Evolutionary conservation across 2,888 invertebrate species (phyloP).

Genomic region (Disparrhopalites patrizii): DNA sequence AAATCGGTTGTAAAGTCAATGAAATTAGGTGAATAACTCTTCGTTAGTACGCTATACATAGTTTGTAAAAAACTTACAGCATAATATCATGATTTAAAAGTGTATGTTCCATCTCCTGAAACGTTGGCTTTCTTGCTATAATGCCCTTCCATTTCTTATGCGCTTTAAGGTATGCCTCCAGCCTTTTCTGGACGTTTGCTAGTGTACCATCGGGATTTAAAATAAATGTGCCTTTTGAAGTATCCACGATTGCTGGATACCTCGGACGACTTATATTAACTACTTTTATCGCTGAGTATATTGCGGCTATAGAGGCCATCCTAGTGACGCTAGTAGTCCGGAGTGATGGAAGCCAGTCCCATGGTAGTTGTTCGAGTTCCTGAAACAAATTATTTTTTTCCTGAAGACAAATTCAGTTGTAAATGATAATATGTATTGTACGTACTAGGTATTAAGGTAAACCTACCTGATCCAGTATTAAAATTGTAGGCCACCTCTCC

Average conservation of each 20-base stretch:
- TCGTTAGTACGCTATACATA: not conserved
- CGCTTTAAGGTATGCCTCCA: slow-evolving; percentile 59
- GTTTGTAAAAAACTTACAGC: slow-evolving; percentile 57
- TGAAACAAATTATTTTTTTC: slow-evolving; percentile 52
- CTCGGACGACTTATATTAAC: slow-evolving; percentile 22
- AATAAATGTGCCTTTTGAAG: slow-evolving; percentile 55
- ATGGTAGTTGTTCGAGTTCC: slow-evolving; percentile 71
- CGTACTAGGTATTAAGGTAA: not conserved
- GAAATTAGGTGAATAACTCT: not conserved
- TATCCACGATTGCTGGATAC: slow-evolving; percentile 34
- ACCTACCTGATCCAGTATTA: slow-evolving; percentile 42
- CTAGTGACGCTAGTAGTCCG: slow-evolving; percentile 66
- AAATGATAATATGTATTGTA: not conserved
- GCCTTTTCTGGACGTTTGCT: slow-evolving; percentile 61
- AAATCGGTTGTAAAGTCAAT: not conserved
- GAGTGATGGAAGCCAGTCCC: slow-evolving; percentile 69
- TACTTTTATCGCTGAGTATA: slow-evolving; percentile 49
- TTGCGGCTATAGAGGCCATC: slow-evolving; percentile 61
- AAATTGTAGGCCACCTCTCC: slow-evolving; percentile 40
- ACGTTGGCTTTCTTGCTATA: slow-evolving; percentile 58
- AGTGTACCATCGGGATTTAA: slow-evolving; percentile 70
- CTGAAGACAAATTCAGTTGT: not conserved
- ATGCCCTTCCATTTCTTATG: slow-evolving; percentile 61
- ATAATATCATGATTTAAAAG: slow-evolving; percentile 62
- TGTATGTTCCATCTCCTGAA: slow-evolving; percentile 57